Evolutionary conservation across 2,797 vertebrate species (phyloP).

Genomic region (Semotilus atromaculatus): DNA sequence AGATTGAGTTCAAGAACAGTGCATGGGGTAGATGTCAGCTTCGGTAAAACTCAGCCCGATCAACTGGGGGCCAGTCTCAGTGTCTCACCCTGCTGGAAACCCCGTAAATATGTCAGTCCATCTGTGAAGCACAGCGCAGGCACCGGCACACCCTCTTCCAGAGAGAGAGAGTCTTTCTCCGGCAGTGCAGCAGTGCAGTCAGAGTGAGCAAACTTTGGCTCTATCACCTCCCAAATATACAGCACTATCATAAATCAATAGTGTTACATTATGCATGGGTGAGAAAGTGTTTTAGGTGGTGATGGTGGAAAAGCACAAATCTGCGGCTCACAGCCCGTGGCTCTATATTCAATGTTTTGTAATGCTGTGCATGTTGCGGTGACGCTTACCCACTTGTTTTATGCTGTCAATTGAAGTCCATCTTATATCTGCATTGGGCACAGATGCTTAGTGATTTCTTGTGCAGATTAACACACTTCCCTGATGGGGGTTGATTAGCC

Average conservation of each 20-base stretch:
- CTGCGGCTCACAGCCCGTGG: slow-evolving; percentile 33
- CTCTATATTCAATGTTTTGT: slow-evolving; percentile 46
- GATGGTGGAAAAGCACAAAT: slow-evolving; percentile 40
- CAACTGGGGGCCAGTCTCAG: slow-evolving; percentile 10
- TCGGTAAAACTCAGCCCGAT: slow-evolving; percentile 24
- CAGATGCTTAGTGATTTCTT: slow-evolving; percentile 10
- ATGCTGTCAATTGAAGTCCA: not conserved
- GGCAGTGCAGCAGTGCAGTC: slow-evolving; percentile 39
- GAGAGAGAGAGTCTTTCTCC: not conserved
- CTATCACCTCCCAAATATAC: slow-evolving; percentile 31
- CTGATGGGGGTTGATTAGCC: slow-evolving; percentile 73
- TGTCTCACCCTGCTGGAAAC: slow-evolving; percentile 39
- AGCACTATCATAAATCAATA: slow-evolving; percentile 51
- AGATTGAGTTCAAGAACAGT: slow-evolving; percentile 20
- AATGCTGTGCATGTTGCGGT: slow-evolving; percentile 24
- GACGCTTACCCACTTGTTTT: slow-evolving; percentile 31
- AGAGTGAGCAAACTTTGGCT: slow-evolving; percentile 45
- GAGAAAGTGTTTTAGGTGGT: slow-evolving; percentile 19
- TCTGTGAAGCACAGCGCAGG: slow-evolving; percentile 36
- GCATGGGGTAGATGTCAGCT: slow-evolving; percentile 27
- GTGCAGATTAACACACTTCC: slow-evolving; percentile 33
- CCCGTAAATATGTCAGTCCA: slow-evolving; percentile 43
- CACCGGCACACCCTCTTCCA: slow-evolving; percentile 38
- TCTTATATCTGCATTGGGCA: slow-evolving; percentile 14
- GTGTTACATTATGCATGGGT: slow-evolving; percentile 57